Evolutionary conservation across 2,888 invertebrate species (phyloP).

Genomic region (Entomobrya proxima): DNA sequence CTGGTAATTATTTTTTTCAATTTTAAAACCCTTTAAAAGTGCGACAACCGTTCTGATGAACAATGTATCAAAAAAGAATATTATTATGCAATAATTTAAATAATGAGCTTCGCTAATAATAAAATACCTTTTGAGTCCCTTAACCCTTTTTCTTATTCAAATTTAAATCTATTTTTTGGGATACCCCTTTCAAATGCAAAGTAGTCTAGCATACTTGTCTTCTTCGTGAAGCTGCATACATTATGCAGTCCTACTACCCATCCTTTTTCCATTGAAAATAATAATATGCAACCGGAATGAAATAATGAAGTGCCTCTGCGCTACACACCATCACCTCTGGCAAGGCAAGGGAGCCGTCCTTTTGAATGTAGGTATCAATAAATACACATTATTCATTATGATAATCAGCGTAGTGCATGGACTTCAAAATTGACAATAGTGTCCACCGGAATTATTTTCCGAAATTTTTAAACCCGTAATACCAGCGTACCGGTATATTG

Average conservation of each 20-base stretch:
- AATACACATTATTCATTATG: no score
- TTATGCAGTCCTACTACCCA: neutral
- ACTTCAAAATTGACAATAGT: no score
- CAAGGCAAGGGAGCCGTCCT: no score
- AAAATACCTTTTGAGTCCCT: constrained; percentile 1
- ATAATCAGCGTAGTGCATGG: no score
- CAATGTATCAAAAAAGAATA: neutral
- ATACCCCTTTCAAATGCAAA: constrained; percentile 20
- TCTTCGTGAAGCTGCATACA: constrained; percentile 27
- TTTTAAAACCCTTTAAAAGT: neutral
- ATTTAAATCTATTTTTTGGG: neutral
- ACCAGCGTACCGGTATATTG: no score
- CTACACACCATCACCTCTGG: no score
- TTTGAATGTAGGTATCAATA: no score
- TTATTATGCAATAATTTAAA: neutral
- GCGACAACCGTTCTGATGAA: neutral
- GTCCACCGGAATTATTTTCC: no score
- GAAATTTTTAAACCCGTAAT: no score
- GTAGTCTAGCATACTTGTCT: neutral
- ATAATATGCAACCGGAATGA: neutral
- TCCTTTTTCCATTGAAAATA: neutral
- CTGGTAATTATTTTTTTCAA: neutral
- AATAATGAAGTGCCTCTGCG: no score
- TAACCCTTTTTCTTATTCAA: neutral
- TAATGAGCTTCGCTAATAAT: neutral